Evolutionary conservation across 2,888 invertebrate genomes (phyloP).

Genomic region (Callyntrura sp.): DNA sequence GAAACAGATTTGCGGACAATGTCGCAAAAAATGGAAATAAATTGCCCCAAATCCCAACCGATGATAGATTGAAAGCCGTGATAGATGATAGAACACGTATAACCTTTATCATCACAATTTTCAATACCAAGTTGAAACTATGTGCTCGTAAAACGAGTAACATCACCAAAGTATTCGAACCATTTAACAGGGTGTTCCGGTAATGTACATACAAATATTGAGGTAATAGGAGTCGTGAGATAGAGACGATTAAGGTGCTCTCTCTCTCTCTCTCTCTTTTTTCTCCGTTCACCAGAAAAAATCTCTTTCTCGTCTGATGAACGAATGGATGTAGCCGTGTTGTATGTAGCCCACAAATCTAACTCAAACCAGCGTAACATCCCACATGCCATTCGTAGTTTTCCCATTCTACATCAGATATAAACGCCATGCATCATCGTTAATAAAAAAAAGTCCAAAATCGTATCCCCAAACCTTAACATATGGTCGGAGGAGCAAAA

Average conservation of each 20-base stretch:
- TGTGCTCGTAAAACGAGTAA: background rate
- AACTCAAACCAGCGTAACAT: conserved; percentile 27
- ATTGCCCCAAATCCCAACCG: conserved; percentile 41
- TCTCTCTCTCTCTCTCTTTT: no score
- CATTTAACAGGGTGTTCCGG: conserved; percentile 17
- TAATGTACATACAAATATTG: background rate
- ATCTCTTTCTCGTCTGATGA: conserved; percentile 35
- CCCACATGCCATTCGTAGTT: conserved; percentile 20
- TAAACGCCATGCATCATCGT: conserved; percentile 56
- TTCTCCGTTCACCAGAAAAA: no score
- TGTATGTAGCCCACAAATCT: conserved; percentile 16
- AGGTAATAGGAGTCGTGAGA: background rate
- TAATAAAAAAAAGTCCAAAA: conserved; percentile 49
- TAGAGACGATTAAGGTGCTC: conserved; percentile 13
- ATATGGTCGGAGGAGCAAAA: conserved; percentile 1
- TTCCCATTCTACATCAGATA: conserved; percentile 28
- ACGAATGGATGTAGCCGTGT: background rate
- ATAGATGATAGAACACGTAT: conserved; percentile 49
- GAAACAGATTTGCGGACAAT: conserved; percentile 41
- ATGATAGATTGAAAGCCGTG: conserved; percentile 31
- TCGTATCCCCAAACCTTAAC: conserved; percentile 10
- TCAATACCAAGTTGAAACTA: conserved; percentile 17
- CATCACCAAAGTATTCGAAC: conserved; percentile 8
- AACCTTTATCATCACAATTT: conserved; percentile 33
- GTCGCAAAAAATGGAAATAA: conserved; percentile 32